phyloP scores from a whole-genome alignment of 2,797 vertebrate genomes.

The Ispidina picta region DNA sequence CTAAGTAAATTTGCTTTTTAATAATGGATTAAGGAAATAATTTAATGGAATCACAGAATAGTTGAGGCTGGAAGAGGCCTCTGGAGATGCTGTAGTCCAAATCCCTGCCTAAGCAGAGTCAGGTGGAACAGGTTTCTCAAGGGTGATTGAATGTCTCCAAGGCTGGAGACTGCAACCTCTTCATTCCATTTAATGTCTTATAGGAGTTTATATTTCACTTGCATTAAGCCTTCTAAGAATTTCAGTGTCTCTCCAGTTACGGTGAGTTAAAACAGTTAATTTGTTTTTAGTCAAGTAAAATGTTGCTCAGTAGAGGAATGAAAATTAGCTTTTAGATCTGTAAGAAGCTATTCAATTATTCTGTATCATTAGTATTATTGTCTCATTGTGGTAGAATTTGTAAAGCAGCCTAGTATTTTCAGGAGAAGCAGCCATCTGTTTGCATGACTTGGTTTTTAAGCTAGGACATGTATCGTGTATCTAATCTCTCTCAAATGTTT shows the following conservation, averaged over 20 bases:
- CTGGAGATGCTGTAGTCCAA: not conserved
- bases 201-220: not conserved
- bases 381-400: not conserved
- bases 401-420: not conserved
- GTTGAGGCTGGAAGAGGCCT: not conserved
- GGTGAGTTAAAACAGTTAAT: not conserved
- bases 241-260: not conserved
- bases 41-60: not conserved
- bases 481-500: not conserved
- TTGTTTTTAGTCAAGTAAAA: not conserved
- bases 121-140: not conserved
- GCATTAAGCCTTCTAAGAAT: not conserved
- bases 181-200: not conserved
- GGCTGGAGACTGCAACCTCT: not conserved
- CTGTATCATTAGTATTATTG: not conserved
- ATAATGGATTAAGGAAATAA: not conserved
- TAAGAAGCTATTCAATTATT: not conserved
- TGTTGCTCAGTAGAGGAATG: not conserved
- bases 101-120: not conserved
- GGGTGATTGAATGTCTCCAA: not conserved
- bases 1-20: not conserved
- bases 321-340: not conserved
- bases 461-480: not conserved
- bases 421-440: not conserved
- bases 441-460: not conserved